Evolutionary conservation across 2,797 vertebrate species (phyloP).

Genomic region (Perodicticus potto): DNA sequence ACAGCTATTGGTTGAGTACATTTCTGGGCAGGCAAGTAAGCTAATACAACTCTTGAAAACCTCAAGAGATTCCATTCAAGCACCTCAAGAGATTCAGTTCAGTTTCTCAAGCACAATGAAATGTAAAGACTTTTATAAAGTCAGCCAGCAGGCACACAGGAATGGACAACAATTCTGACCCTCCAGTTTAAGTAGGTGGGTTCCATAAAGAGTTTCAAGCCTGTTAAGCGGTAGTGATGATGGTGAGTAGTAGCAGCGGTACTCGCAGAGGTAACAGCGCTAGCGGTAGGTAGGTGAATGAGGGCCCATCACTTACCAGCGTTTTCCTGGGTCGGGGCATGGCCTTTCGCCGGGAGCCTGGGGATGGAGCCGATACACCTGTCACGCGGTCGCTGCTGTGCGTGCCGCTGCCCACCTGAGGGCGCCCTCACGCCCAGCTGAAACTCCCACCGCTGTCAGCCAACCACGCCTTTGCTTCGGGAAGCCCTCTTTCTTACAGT

Average conservation of each 20-base stretch:
- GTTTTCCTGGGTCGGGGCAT: neutral
- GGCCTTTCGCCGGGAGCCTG: neutral
- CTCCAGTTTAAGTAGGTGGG: neutral
- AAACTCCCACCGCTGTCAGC: neutral
- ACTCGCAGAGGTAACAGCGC: too few relatives aligned
- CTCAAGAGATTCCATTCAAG: neutral
- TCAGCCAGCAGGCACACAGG: neutral
- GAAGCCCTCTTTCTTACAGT: neutral
- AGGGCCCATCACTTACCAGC: too few relatives aligned
- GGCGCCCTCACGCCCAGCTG: neutral
- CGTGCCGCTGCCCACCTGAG: neutral
- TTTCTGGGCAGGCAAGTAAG: neutral
- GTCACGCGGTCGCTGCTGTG: too few relatives aligned
- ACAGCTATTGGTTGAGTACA: neutral
- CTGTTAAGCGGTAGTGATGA: neutral
- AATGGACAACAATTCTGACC: neutral
- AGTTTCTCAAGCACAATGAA: neutral
- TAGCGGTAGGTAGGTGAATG: neutral
- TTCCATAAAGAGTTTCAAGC: neutral
- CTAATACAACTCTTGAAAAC: neutral
- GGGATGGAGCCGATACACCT: too few relatives aligned
- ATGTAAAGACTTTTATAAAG: neutral
- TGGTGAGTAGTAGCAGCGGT: rapidly evolving
- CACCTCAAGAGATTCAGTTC: neutral
- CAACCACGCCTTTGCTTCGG: neutral